phyloP scores from a whole-genome alignment of 2,797 vertebrate genomes.

The Ctenosaura bakeri region DNA sequence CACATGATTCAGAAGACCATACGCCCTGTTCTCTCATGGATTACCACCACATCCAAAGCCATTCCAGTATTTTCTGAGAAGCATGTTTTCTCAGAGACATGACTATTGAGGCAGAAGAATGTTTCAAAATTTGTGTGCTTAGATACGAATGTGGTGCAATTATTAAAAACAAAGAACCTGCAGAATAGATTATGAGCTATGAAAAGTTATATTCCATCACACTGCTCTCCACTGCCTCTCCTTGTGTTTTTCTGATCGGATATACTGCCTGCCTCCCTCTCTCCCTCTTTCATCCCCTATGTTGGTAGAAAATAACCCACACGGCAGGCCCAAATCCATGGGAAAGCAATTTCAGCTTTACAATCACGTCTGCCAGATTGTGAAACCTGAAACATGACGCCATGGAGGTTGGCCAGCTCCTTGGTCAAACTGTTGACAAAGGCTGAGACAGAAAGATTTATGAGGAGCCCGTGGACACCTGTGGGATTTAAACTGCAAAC shows the following conservation, averaged over 20 bases:
- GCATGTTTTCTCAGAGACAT: neutral
- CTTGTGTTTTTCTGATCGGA: neutral
- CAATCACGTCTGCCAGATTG: conserved; percentile 1
- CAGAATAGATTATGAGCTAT: neutral
- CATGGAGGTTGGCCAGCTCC: neutral
- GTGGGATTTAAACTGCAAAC: conserved; percentile 39
- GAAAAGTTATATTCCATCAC: too few species aligned
- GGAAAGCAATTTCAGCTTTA: conserved; percentile 55
- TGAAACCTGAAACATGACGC: conserved; percentile 32
- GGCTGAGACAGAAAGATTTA: neutral
- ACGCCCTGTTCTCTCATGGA: neutral
- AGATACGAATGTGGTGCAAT: neutral
- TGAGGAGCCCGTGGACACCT: neutral
- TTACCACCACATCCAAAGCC: neutral
- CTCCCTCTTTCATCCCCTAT: neutral
- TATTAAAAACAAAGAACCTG: neutral
- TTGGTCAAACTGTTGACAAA: conserved; percentile 20
- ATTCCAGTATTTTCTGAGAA: neutral
- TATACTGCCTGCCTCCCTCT: neutral
- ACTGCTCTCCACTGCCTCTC: neutral
- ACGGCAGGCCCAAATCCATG: conserved; percentile 56
- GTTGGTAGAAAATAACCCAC: conserved; percentile 36
- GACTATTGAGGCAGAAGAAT: neutral
- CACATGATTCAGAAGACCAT: neutral
- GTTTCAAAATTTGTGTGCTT: neutral